Evolutionary conservation across 1,140 invertebrate genomes (phyloP), one percentile per base, ranked within the genome.

Genomic region (Sinella curviseta): DNA sequence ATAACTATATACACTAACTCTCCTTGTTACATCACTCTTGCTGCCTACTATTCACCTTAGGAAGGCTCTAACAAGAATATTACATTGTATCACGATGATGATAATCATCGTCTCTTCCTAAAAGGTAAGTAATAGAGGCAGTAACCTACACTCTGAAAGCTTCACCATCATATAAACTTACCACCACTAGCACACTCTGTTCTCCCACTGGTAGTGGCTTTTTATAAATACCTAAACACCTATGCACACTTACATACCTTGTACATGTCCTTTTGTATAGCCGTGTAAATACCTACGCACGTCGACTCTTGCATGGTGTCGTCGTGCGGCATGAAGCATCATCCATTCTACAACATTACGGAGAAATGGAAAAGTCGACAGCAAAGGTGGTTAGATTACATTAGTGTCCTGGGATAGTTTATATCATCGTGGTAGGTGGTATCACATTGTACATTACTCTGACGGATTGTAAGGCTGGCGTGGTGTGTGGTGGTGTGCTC

Each of bases 381-480:
- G 57, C 14, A 60, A 60, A 60, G 57, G 57, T 60, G 57, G 57
- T 60, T 60, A 60, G 57, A 60, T 60, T 60, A 60, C 57, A 60
- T 60, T 60, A 60, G 57, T 60, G 57, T 60, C 57, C 57, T 60
- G 57, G 57, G 57, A 60, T 60, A 60, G 57, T 60, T 60, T 60
- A 60, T 60, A 60, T 17, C 57, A 60, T 60, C 57, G 14, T 60
- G 57, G 57, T 60, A 60, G 57, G 57, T 60, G 57, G 57, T 60
- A 60, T 60, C 57, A 60, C 24, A 60, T 60, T 60, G 39, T 48
- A 48, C 39, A 48, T 8, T 12, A 20, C 39, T 48, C 39, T 48
- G 39, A 48, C 39, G 39, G 39, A 48, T 48, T 48, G 39, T 20
- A 48, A 48, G 39, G 20, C 39, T 48, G 20, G 39, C 8, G 39